Percentiles rank a stretch among this genome's conserved stretches.
These are phyloP conservation scores for Erethizon dorsatum DNA, from an alignment of 2,797 vertebrate genomes.

Conservation along the genomic window DNA sequence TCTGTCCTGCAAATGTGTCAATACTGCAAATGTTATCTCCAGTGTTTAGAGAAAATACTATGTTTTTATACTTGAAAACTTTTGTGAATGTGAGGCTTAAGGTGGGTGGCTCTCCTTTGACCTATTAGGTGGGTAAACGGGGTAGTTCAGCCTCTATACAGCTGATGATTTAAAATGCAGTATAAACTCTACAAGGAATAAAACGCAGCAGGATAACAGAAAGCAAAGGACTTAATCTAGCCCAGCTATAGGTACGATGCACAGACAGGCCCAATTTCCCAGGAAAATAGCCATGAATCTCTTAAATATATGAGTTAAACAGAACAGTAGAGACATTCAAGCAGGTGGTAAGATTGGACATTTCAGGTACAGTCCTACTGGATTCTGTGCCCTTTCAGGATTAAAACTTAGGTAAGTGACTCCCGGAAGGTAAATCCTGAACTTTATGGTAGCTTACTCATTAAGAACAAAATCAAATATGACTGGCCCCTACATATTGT, in stretches of 20 bases:
- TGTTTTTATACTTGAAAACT: neutral
- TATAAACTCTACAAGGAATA: neutral
- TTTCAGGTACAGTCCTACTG: neutral
- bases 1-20: neutral
- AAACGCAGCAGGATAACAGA: neutral
- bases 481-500: neutral
- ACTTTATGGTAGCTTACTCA: neutral
- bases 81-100: neutral
- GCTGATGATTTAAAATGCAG: neutral
- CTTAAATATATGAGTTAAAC: neutral
- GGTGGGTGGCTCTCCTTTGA: neutral
- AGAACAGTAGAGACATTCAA: neutral
- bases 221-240: neutral
- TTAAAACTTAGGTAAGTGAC: neutral
- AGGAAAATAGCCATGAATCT: neutral
- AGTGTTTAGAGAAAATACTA: neutral
- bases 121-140: neutral
- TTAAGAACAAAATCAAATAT: neutral
- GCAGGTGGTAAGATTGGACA: neutral
- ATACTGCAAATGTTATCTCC: neutral
- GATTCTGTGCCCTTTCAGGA: neutral
- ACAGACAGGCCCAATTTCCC: neutral
- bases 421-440: neutral
- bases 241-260: neutral
- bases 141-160: neutral